Base-by-base conservation (phyloP, 2,888 invertebrate genomes). In the Rhamphomyia laevipes region DNA sequence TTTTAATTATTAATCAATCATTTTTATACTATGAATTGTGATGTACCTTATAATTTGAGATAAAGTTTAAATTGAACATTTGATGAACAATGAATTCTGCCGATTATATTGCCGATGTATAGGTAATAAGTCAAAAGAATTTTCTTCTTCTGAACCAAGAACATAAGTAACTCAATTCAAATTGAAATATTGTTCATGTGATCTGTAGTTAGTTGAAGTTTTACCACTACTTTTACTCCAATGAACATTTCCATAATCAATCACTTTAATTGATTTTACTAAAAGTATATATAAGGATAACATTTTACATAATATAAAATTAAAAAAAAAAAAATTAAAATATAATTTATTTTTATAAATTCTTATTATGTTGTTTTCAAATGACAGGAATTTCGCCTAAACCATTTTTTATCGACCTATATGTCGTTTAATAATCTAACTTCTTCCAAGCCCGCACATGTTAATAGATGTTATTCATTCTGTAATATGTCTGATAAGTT, bases 61-160 rank as follows among this genome's bases (percentile, higher is more conserved):
- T 81, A 55, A 76, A 73, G 70, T 91, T 91, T 51, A 92, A 74
- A 70, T 91, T 88, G 59, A 89, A 71, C 3, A 82, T 77, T 55
- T 84, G 81, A 48, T 86, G 76, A 13, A 92, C 82, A 45, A 82
- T 85, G 27, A 42, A 42, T 10, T 7, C 42, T 13, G 76, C 63
- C 86, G 79, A 73, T 5, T 84, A 84, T 61, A 82, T 84, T 63
- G 86, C 88, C 0, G 86, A 86, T 1, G 86, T 84, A 12, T 91
- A 21, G 78, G 67, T 6, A 79, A 76, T 47, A 84, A 69, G 63
- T 78, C 80, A 51, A 80, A 76, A 61, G 82, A 77, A 58, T 67
- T 70, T 23, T 77, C 80, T 79, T 23, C 15, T 27, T 13, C 21
- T 15, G 6, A 4, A 7, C 42, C 42, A 27, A 15, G 59, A 42